These are phyloP conservation scores for Palaemon carinicauda DNA, from an alignment of 1,140 invertebrate species.

Conservation along the genomic window DNA sequence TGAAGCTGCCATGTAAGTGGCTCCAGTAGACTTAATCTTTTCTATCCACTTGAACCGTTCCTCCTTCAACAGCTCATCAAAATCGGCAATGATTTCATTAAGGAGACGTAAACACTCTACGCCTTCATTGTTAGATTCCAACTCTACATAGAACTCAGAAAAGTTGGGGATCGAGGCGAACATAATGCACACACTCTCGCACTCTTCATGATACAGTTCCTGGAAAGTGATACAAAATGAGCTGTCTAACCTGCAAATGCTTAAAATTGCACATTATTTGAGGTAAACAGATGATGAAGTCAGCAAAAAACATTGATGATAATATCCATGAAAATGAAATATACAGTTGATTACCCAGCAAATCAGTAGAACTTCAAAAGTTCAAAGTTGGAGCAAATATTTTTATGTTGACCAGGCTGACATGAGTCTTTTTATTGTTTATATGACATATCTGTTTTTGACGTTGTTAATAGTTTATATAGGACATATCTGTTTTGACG, in stretches of 20 bases:
- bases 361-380: too few species aligned
- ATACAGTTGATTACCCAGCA: too few species aligned
- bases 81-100: slow-evolving; percentile 97
- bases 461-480: too few species aligned
- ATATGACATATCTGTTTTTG: too few species aligned
- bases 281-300: too few species aligned
- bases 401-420: too few species aligned
- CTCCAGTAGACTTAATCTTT: slow-evolving; percentile 96
- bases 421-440: too few species aligned
- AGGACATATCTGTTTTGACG: too few species aligned
- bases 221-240: slow-evolving; percentile 64
- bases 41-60: slow-evolving; percentile 90
- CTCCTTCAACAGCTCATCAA: slow-evolving; percentile 89
- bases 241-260: not conserved
- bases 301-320: too few species aligned
- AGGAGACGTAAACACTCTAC: slow-evolving; percentile 92
- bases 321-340: too few species aligned
- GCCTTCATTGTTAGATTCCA: slow-evolving; percentile 93
- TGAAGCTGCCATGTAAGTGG: slow-evolving; percentile 96
- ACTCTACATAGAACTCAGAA: slow-evolving; percentile 94
- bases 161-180: slow-evolving; percentile 97
- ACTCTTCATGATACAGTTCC: slow-evolving; percentile 96
- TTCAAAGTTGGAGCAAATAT: too few species aligned
- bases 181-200: slow-evolving; percentile 92
- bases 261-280: too few species aligned